Base-by-base conservation (phyloP, 2,888 invertebrate species). In the Scelioninae gen. 1 region DNA sequence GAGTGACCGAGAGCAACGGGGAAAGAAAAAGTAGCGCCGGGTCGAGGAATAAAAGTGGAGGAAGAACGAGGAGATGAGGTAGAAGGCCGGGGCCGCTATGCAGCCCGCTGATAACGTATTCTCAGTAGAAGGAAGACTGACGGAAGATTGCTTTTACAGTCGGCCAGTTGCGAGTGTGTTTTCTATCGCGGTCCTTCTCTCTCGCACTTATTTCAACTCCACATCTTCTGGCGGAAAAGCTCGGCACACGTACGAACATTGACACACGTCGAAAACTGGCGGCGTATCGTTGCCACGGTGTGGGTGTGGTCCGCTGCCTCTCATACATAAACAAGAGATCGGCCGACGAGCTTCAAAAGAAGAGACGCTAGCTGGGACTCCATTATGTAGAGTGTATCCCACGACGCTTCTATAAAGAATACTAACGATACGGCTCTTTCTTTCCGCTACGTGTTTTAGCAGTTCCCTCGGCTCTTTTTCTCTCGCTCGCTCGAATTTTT, bases 311-410 rank as follows among this genome's bases (percentile, higher is more conserved):
- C 90, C 89, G 88, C 86, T 85, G 88, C 89, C 87, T 89, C 91
- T 92, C 92, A 92, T 92, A 92, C 92, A 92, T 92, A 92, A 92
- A 92, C 92, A 92, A 92, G 91, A 91, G 92, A 91, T 91, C 91
- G 90, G 88, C 87, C 90, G 90, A 88, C 88, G 89, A 83, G 90
- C 91, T 89, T 91, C 91, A 92, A 92, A 92, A 92, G 91, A 91
- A 91, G 91, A 90, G 89, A 89, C 90, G 88, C 87, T 87, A 87
- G 90, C 90, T 87, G 89, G 87, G 90, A 89, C 90, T 92, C 92
- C 92, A 92, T 92, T 92, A 92, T 92, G 92, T 92, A 92, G 92
- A 92, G 91, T 91, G 90, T 91, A 92, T 91, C 90, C 91, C 90
- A 90, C 90, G 90, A 87, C 86, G 90, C 87, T 88, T 87, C 91